These are phyloP conservation scores for Nycteola revayana DNA, from an alignment of 2,888 invertebrate genomes.

Conservation along the genomic window DNA sequence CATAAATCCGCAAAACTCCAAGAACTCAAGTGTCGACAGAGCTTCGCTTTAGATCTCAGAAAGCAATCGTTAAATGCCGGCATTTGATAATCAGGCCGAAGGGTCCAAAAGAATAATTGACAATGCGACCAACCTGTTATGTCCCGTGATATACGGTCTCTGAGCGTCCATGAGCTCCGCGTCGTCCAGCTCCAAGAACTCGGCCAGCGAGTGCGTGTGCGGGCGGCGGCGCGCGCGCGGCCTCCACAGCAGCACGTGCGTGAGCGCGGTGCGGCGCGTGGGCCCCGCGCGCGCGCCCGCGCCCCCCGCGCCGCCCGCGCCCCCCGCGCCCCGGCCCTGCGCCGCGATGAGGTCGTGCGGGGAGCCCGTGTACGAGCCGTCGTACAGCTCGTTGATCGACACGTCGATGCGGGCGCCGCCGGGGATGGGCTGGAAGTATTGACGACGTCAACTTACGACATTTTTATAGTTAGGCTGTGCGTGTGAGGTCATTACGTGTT, in stretches of 20 bases:
- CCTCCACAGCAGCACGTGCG: constrained; percentile 35
- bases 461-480: too few species aligned
- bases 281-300: constrained; percentile 85
- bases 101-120: too few species aligned
- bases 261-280: constrained; percentile 89
- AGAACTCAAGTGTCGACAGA: too few species aligned
- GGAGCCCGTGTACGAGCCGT: constrained; percentile 96
- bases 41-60: too few species aligned
- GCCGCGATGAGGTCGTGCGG: constrained; percentile 93
- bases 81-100: too few species aligned
- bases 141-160: constrained; percentile 94
- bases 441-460: too few species aligned
- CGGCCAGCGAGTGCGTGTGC: constrained; percentile 90
- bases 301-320: constrained; percentile 87
- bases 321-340: constrained; percentile 86
- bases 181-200: constrained; percentile 94
- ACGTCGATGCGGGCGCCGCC: constrained; percentile 96
- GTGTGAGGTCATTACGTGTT: too few species aligned
- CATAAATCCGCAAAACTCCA: too few species aligned
- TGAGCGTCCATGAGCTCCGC: constrained; percentile 89
- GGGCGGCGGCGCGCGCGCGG: constrained; percentile 82
- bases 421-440: constrained; percentile 86
- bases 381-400: constrained; percentile 96
- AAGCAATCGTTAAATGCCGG: too few species aligned
- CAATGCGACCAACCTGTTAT: too few species aligned